Percentiles rank a stretch among this genome's conserved stretches.
Evolutionary conservation across 1,140 invertebrate genomes (phyloP).

Genomic region (Zaprionus taronus): DNA sequence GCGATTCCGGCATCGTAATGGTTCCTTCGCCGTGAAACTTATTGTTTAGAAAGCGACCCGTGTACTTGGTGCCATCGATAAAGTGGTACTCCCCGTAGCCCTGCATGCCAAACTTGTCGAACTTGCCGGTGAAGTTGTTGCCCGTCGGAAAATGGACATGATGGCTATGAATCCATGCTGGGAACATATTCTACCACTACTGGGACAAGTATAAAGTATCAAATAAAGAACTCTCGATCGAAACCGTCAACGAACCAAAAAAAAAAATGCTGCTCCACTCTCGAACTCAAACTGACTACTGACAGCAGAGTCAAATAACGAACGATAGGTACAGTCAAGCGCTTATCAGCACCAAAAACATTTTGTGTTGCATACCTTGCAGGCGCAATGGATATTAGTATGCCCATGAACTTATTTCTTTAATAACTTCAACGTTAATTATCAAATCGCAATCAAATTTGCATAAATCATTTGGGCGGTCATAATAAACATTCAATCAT

Average conservation of each 20-base stretch:
- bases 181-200: not conserved
- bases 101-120: conserved; percentile 59
- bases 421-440: too few species aligned
- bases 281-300: not conserved
- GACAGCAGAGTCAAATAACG: not conserved
- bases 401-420: too few species aligned
- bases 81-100: conserved; percentile 50
- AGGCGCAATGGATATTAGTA: too few species aligned
- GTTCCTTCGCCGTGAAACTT: conserved; percentile 63
- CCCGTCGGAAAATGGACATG: conserved; percentile 34
- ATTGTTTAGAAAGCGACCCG: conserved; percentile 50
- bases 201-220: not conserved
- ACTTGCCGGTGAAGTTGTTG: conserved; percentile 30
- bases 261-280: not conserved
- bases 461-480: too few species aligned
- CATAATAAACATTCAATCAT: too few species aligned
- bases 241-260: not conserved
- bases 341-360: too few species aligned
- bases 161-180: not conserved
- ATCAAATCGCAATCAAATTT: too few species aligned
- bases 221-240: not conserved
- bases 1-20: conserved; percentile 27
- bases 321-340: not conserved
- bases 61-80: conserved; percentile 61
- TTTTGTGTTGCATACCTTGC: too few species aligned